Conservation (phyloP, 2,888 invertebrate species). For the Amiota minor region DNA sequence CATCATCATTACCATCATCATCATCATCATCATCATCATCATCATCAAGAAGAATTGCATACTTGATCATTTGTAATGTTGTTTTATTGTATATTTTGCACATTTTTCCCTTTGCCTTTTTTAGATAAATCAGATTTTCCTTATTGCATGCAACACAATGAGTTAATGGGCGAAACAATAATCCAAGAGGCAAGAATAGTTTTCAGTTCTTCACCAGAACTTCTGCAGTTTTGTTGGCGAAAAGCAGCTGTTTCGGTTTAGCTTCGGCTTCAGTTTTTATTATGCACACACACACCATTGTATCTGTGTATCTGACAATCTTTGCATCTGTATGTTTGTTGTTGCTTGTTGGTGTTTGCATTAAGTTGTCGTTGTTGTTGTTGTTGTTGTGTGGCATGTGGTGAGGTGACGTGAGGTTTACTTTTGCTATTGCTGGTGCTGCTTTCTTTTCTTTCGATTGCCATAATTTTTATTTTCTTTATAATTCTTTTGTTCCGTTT, state of each 20-base stretch:
- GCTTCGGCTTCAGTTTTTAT: background rate
- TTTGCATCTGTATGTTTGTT: background rate
- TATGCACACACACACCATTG: background rate
- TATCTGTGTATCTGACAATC: background rate
- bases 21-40: too few species aligned
- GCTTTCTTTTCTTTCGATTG: background rate
- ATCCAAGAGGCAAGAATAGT: background rate
- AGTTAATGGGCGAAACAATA: background rate
- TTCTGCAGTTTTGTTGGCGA: background rate
- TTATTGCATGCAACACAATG: conserved; percentile 8
- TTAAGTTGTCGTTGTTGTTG: conserved; percentile 3
- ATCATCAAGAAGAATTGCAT: too few species aligned
- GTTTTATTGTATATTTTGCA: background rate
- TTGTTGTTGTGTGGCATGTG: conserved; percentile 1
- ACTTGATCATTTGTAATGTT: background rate
- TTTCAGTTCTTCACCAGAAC: background rate
- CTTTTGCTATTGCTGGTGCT: background rate
- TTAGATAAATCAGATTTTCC: conserved; percentile 5
- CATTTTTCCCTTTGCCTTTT: background rate
- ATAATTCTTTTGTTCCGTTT: background rate
- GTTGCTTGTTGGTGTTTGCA: conserved; percentile 5
- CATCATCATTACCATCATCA: too few species aligned
- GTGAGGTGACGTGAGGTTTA: background rate
- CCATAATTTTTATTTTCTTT: background rate
- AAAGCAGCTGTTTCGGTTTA: conserved; percentile 8